Conservation (phyloP, 2,888 invertebrate genomes). For the Patella caerulea region DNA sequence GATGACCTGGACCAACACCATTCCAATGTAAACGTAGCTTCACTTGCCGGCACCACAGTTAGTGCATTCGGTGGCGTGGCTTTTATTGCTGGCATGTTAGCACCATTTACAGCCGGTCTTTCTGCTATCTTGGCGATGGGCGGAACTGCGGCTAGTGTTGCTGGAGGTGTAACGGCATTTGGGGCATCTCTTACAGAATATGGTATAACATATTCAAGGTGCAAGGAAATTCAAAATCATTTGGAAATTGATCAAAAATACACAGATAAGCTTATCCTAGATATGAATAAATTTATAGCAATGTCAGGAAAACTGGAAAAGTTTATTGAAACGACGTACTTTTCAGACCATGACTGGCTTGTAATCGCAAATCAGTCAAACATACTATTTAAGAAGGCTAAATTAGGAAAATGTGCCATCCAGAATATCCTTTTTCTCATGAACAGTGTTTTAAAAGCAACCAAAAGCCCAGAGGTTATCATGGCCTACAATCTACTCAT, state of each 20-base stretch:
- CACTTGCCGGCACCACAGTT: not conserved
- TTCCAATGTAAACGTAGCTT: not conserved
- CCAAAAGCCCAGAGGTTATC: not conserved
- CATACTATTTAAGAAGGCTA: not conserved
- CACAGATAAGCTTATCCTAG: not conserved
- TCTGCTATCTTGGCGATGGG: not conserved
- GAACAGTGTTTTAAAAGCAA: not conserved
- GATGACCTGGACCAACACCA: not conserved
- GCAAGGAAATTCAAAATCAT: not conserved
- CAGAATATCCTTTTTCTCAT: not conserved
- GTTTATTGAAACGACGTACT: not conserved
- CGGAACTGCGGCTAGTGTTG: not conserved
- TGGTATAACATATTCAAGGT: not conserved
- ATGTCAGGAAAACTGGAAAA: not conserved
- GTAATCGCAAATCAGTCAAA: not conserved
- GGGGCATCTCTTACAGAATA: not conserved
- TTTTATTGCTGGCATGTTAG: not conserved
- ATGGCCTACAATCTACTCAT: not conserved
- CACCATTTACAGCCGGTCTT: not conserved
- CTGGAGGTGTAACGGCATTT: not conserved
- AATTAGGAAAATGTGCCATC: not conserved
- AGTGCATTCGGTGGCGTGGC: not conserved
- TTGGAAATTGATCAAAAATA: not conserved
- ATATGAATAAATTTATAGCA: not conserved
- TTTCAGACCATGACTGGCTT: not conserved